Evolutionary conservation across 2,888 invertebrate genomes (phyloP).

Genomic region (Leucoptera coffeella): DNA sequence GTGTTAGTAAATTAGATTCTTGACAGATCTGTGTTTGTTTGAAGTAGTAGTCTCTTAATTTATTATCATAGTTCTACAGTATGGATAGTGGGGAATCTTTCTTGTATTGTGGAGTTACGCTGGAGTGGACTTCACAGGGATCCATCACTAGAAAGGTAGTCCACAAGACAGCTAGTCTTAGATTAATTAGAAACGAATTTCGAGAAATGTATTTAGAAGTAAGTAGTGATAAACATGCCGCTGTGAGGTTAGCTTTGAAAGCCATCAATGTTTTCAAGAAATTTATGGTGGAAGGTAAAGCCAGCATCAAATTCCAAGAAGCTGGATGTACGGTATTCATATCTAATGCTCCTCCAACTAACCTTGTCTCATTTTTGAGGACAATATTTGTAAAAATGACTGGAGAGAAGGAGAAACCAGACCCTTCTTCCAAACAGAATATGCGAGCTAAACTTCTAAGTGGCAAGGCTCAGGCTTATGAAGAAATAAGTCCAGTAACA

Average conservation of each 20-base stretch:
- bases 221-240: slow-evolving; percentile 57
- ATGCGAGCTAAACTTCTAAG: slow-evolving; percentile 62
- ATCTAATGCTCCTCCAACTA: slow-evolving; percentile 83
- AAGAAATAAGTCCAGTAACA: slow-evolving; percentile 86
- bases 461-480: slow-evolving; percentile 59
- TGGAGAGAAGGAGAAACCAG: slow-evolving; percentile 38
- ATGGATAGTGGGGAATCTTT: slow-evolving; percentile 39
- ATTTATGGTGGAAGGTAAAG: slow-evolving; percentile 86
- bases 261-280: slow-evolving; percentile 77
- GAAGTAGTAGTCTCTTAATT: no score
- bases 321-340: slow-evolving; percentile 69
- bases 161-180: slow-evolving; percentile 62
- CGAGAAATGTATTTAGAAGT: slow-evolving; percentile 73
- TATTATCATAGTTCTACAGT: no score
- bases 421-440: slow-evolving; percentile 29
- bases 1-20: no score
- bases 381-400: slow-evolving; percentile 77
- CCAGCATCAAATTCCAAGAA: slow-evolving; percentile 76
- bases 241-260: slow-evolving; percentile 62
- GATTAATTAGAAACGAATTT: slow-evolving; percentile 71
- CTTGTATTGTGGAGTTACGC: slow-evolving; percentile 33
- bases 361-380: slow-evolving; percentile 70
- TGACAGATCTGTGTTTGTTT: no score
- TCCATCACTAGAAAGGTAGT: slow-evolving; percentile 32
- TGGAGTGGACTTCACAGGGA: slow-evolving; percentile 41